A percentile compares a stretch with the other conserved stretches of the same genome.
These are phyloP conservation scores for Cephus runcator DNA, from an alignment of 2,888 invertebrate genomes.

Conservation along the genomic window DNA sequence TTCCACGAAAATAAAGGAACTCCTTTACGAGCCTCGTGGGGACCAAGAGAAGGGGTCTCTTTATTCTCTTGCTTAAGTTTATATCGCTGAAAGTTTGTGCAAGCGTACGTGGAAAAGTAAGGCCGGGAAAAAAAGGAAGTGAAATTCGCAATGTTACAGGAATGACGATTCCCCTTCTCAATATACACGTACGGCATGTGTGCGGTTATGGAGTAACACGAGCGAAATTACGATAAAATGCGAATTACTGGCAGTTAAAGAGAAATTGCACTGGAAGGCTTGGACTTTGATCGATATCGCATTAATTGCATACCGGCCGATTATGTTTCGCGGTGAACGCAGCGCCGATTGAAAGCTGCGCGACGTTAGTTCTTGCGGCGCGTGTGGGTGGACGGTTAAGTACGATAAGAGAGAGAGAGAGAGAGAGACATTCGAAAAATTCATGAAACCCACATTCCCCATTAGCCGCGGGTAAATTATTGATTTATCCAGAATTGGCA, in stretches of 20 bases:
- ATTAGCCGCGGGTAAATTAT: neutral
- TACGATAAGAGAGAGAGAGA: no score
- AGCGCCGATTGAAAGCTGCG: neutral
- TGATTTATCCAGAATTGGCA: neutral
- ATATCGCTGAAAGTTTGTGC: neutral
- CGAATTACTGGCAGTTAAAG: conserved; percentile 38
- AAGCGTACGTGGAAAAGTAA: neutral
- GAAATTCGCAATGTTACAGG: neutral
- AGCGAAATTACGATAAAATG: conserved; percentile 51
- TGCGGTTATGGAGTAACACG: conserved; percentile 23
- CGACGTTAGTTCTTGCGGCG: neutral
- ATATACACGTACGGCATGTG: neutral
- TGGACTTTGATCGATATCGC: conserved; percentile 46
- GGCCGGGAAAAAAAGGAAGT: neutral
- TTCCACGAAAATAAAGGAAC: conserved; percentile 48
- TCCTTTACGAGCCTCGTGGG: neutral
- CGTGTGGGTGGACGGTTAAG: neutral
- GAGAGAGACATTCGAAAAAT: neutral
- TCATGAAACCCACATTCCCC: neutral
- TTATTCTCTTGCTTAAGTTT: neutral
- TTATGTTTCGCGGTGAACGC: conserved; percentile 2
- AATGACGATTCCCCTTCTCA: neutral
- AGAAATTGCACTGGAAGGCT: conserved; percentile 25
- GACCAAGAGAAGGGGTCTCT: neutral
- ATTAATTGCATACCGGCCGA: conserved; percentile 49